Base-by-base conservation (phyloP, 2,888 invertebrate genomes). In the Mayetiola destructor region DNA sequence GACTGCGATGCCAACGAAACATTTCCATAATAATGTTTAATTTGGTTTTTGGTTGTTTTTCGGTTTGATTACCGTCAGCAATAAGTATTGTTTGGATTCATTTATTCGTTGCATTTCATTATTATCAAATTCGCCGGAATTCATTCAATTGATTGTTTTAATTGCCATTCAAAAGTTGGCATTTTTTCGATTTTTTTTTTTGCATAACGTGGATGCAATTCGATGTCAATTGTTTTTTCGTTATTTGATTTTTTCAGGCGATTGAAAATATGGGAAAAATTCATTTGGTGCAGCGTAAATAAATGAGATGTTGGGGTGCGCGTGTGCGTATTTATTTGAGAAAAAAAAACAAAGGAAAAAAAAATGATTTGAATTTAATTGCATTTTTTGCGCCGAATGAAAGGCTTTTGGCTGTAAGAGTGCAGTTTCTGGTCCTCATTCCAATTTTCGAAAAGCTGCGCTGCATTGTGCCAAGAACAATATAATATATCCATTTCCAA, bases 1-100 rank as follows among this genome's bases (percentile, higher is more conserved):
- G 95, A 95, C 94, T 97, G 84, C 68, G 72, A 18, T 27, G 16
- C 27, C 27, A 27, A 16, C n/a, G 48, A 16, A 27, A 27, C n/a
- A 18, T 3, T 48, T 23, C 16, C 27, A 5, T 12, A 39, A 27
- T 42, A 16, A 9, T 12, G n/a, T 48, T 14, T 9, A 32, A 32
- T 27, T 27, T 48, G 23, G n/a, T 48, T 48, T 27, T 27, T 8
- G n/a, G 6, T 32, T 32, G n/a, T 37, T 48, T 12, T 5, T 27
- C 2, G 4, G 16, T 48, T 27, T 16, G 29, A 16, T 48, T 48
- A 27, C 23, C 48, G 16, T 27, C 48, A 16, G 23, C 27, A 48
- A 27, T 48, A 48, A 2, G 48, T 48, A 23, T 40, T 14, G 40
- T n/a, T n/a, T n/a, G n/a, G 10, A 21, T 40, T 40, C 12, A 21